Base-by-base conservation (phyloP, 2,888 invertebrate genomes). In the Troilus luridus region DNA sequence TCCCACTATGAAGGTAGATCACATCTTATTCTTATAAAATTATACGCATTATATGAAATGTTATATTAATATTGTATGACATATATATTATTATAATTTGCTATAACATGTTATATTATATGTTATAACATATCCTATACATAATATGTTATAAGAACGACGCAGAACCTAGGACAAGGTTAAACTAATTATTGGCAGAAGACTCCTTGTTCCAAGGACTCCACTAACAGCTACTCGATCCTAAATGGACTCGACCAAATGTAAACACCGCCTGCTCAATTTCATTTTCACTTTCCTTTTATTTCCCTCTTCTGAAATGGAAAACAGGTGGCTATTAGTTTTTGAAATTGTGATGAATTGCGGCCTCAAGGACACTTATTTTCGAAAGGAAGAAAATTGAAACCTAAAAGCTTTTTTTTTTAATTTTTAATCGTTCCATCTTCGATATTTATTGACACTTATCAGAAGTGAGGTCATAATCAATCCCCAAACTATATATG, bases 211-310 rank as follows among this genome's bases (percentile, higher is more conserved):
- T 0, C 85, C 85, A 85, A 85, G 85, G 85, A 12, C 58, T 58
- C 56, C 3, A 0, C 56, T 85, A 85, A 56, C 85, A 85, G 27
- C 85, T 58, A 56, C 56, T 12, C 85, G 56, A n/a, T 85, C n/a
- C n/a, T 56, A 58, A 58, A 85, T 85, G 56, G 21, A 11, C 27
- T 56, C 17, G 21, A 11, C n/a, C 85, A 10, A 85, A 85, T 85
- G 54, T 85, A 85, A 85, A 85, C 85, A 85, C 21, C 56, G 85
- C 11, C 85, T 58, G 54, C 21, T 56, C 21, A 85, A 85, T 85
- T 85, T 58, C 85, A 56, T 56, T 56, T 85, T 85, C 17, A 56
- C 56, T 58, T 85, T 85, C 56, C 56, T 85, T 85, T 58, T 56
- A 85, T 77, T 77, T 77, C 72, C 41, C 41, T 41, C 41, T 41